Conservation (phyloP, 1,140 invertebrate species). For the Helicoverpa zea region DNA sequence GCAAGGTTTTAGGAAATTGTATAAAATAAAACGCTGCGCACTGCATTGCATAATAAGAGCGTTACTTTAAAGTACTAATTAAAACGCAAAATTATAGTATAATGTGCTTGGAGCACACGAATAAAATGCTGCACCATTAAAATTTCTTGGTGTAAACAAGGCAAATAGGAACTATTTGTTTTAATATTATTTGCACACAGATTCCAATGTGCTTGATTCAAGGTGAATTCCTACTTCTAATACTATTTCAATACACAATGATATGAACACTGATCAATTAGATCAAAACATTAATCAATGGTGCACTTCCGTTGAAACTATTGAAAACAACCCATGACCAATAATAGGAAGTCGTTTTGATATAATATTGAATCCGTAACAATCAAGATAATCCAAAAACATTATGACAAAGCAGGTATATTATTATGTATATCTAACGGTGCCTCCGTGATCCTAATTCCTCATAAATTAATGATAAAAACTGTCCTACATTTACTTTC, state of each 20-base stretch:
- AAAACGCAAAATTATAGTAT: slow-evolving; percentile 1
- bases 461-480: neutral
- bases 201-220: neutral
- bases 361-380: too few species aligned
- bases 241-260: too few species aligned
- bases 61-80: neutral
- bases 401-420: neutral
- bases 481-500: neutral
- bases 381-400: slow-evolving; percentile 17
- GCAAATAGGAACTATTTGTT: neutral
- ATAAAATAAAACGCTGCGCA: neutral
- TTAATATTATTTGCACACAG: neutral
- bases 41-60: neutral
- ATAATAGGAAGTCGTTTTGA: too few species aligned
- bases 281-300: too few species aligned
- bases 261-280: too few species aligned
- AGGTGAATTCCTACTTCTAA: neutral
- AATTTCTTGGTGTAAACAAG: neutral
- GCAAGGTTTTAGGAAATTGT: too few species aligned
- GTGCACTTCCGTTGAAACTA: too few species aligned
- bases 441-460: neutral
- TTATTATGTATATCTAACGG: neutral
- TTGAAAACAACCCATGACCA: too few species aligned
- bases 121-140: neutral
- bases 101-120: slow-evolving; percentile 8